phyloP scores from a whole-genome alignment of 1,140 invertebrate genomes.

The Aplysia californica region DNA sequence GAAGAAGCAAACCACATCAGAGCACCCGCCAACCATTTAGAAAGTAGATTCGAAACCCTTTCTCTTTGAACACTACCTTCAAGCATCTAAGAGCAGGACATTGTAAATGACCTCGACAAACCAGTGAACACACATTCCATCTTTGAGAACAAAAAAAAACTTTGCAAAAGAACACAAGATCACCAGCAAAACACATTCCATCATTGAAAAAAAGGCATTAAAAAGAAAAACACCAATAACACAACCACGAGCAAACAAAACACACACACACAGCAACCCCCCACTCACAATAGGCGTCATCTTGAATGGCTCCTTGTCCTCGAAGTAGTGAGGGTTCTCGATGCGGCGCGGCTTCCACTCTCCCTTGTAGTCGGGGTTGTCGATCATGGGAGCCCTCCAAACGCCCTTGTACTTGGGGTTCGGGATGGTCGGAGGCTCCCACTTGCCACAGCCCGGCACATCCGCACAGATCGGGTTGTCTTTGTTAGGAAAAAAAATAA shows the following conservation, averaged over 20 bases:
- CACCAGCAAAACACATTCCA: not conserved
- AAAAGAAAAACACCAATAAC: too few relatives aligned
- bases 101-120: too few relatives aligned
- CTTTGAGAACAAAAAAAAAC: too few relatives aligned
- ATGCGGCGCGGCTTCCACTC: slow-evolving; percentile 90
- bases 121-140: too few relatives aligned
- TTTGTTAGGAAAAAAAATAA: slow-evolving; percentile 39
- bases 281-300: slow-evolving; percentile 93
- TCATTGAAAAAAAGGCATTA: too few relatives aligned
- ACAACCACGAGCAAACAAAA: too few relatives aligned
- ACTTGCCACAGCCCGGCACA: slow-evolving; percentile 90
- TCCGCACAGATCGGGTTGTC: slow-evolving; percentile 88
- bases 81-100: too few relatives aligned
- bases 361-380: slow-evolving; percentile 91
- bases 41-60: not conserved
- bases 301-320: slow-evolving; percentile 89
- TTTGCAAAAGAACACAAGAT: too few relatives aligned
- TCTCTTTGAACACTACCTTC: not conserved
- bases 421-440: slow-evolving; percentile 85
- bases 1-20: too few relatives aligned
- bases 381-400: slow-evolving; percentile 91
- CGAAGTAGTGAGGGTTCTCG: slow-evolving; percentile 93
- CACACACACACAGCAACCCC: too few relatives aligned
- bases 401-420: slow-evolving; percentile 86
- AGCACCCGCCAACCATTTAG: too few relatives aligned